Evolutionary conservation across 2,888 invertebrate genomes (phyloP).

Genomic region (Auanema sp.): DNA sequence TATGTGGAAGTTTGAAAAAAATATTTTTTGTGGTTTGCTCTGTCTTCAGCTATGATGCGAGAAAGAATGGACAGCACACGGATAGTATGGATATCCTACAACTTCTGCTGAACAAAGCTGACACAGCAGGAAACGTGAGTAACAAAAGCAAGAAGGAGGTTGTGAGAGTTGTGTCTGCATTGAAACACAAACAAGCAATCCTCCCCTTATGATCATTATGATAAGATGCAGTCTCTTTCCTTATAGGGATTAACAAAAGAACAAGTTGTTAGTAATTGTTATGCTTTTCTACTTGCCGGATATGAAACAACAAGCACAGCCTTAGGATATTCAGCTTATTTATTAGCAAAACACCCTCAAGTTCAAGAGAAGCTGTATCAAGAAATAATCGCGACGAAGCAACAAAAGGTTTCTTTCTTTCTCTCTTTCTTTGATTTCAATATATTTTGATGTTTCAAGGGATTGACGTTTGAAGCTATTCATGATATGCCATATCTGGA

Average conservation of each 20-base stretch:
- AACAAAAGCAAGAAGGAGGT: not conserved
- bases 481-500: constrained; percentile 53
- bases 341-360: constrained; percentile 67
- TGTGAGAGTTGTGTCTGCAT: no score
- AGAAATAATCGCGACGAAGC: constrained; percentile 65
- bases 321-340: constrained; percentile 67
- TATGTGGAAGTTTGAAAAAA: constrained; percentile 16
- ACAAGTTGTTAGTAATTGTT: constrained; percentile 65
- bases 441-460: constrained; percentile 8
- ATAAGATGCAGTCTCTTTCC: not conserved
- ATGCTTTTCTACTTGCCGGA: constrained; percentile 68
- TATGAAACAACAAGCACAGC: constrained; percentile 70
- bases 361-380: constrained; percentile 66
- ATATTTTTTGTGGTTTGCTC: no score
- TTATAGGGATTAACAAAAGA: constrained; percentile 28
- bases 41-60: constrained; percentile 25
- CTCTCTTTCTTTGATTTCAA: not conserved
- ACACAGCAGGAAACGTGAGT: constrained; percentile 21
- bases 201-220: not conserved
- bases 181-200: no score
- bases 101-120: constrained; percentile 35
- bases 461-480: constrained; percentile 32
- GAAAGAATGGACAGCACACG: constrained; percentile 26
- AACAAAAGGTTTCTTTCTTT: constrained; percentile 36
- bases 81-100: constrained; percentile 43